Evolutionary conservation across 2,797 vertebrate genomes (phyloP).

Genomic region (Crenuchus spilurus): DNA sequence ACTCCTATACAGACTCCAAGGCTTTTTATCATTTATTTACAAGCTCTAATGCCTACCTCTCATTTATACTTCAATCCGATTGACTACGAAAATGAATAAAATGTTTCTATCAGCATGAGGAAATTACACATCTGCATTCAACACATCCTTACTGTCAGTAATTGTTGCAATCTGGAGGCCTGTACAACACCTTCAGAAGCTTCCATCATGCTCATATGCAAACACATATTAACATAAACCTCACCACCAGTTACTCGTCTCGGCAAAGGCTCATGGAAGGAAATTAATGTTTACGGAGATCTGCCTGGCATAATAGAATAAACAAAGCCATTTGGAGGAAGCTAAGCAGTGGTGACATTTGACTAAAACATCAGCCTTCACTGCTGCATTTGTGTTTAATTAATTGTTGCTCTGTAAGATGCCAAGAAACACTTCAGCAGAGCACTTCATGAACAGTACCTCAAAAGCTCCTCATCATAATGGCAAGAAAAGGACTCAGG

Average conservation of each 20-base stretch:
- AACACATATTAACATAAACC: constrained; percentile 35
- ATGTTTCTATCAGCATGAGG: too few relatives aligned
- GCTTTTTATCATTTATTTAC: background rate
- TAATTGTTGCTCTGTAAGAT: constrained; percentile 22
- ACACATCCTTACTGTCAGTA: too few relatives aligned
- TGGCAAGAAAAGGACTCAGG: background rate
- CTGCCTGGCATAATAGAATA: background rate
- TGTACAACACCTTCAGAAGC: constrained; percentile 1
- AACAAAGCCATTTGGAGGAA: constrained; percentile 19
- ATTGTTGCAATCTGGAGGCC: background rate
- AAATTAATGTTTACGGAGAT: constrained; percentile 22
- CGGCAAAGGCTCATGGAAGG: background rate
- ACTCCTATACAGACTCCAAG: background rate
- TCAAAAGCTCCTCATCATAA: background rate
- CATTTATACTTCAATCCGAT: background rate
- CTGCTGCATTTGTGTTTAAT: constrained; percentile 8
- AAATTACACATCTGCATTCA: too few relatives aligned
- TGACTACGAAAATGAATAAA: background rate
- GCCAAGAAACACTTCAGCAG: background rate
- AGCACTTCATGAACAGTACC: background rate
- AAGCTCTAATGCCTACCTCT: too few relatives aligned
- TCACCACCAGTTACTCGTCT: constrained; percentile 25
- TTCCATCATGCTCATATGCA: background rate
- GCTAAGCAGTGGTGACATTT: constrained; percentile 15
- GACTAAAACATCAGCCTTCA: constrained; percentile 1